Base-by-base conservation (phyloP, 2,797 vertebrate species). In the Rhinella marina region DNA sequence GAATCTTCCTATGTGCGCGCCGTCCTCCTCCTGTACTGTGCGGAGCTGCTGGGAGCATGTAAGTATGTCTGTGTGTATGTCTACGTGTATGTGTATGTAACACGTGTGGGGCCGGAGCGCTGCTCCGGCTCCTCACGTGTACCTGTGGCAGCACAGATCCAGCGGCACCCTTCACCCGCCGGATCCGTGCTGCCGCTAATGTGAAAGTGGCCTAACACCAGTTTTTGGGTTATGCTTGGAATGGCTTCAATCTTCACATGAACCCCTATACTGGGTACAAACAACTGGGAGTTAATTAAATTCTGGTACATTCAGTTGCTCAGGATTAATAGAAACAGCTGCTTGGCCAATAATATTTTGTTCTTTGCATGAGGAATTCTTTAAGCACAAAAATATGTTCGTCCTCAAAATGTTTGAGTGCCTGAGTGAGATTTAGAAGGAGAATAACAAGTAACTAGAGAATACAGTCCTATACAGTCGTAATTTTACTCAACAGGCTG, bases 261-360 rank as follows among this genome's bases (percentile, higher is more conserved):
- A 75, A 76, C 83, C 68, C 59, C 82, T 57, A 41, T 70, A 82
- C 85, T 75, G 70, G 79, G 61, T 78, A 82, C 54, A 82, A 82
- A 81, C 48, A 75, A 75, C 73, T 90, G 73, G 86, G 52, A 87
- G 29, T 64, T 90, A 92, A 88, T 88, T 90, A 92, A 88, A 64
- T 73, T 85, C 90, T 91, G 23, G 86, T 89, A 90, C 90, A 90
- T 90, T 76, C 91, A 76, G 92, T 90, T 64, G 91, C 88, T 82
- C 21, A 72, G 80, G 83, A 90, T 75, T 87, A 88, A 87, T 88
- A 23, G 81, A 91, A 84, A 92, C 76, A 91, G 70, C 77, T 91
- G 86, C 13, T 56, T 77, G 90, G 12, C 50, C 84, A 82, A 82
- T 89, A n/a, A 87, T 86, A 85, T 78, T 80, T 80, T 85, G 9